Evolutionary conservation across 2,797 vertebrate species (phyloP).

Genomic region (Coluber constrictor): DNA sequence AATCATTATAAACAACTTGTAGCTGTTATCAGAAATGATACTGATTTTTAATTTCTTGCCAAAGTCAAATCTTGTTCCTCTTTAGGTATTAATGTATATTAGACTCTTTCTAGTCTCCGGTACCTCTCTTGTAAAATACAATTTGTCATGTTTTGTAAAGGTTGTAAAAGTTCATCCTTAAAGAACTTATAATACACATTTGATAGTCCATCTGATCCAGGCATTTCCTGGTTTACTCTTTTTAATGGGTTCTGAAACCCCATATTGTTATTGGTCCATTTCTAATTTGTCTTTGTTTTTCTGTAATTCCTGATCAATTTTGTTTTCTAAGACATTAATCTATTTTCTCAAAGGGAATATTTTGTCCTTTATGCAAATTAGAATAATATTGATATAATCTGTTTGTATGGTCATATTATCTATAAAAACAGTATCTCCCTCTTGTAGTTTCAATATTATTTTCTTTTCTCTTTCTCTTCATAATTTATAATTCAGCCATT

Average conservation of each 20-base stretch:
- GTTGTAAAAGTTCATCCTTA: background rate
- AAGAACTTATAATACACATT: background rate
- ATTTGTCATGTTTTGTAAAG: background rate
- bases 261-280: background rate
- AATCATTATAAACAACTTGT: background rate
- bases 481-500: background rate
- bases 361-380: background rate
- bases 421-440: background rate
- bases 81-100: background rate
- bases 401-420: background rate
- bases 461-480: background rate
- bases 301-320: background rate
- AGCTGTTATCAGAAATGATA: background rate
- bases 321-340: background rate
- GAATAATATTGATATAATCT: background rate
- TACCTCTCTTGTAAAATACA: background rate
- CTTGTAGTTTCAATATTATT: background rate
- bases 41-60: background rate
- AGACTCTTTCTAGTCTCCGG: background rate
- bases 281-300: background rate
- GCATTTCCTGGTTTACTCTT: background rate
- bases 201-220: background rate
- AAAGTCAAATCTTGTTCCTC: background rate
- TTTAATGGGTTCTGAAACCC: background rate
- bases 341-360: background rate